Evolutionary conservation across 2,797 vertebrate species (phyloP).

Genomic region (Toxotes lorentzi): DNA sequence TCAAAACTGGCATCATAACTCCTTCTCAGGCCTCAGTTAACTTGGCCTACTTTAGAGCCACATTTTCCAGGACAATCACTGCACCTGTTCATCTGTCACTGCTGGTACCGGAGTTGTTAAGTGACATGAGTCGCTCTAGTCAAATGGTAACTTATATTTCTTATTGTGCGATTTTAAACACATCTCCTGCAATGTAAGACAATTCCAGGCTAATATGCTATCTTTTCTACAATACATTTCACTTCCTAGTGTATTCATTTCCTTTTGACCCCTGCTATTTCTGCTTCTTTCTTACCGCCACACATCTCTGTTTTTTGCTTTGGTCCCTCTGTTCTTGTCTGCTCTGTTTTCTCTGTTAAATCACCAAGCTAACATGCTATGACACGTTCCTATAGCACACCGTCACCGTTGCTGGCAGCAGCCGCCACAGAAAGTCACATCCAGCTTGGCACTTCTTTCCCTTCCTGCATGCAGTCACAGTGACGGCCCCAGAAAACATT

Average conservation of each 20-base stretch:
- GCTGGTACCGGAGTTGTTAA: constrained; percentile 10
- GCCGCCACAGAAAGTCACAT: constrained; percentile 61
- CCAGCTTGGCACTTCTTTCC: constrained; percentile 58
- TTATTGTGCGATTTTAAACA: not conserved
- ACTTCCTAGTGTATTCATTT: not conserved
- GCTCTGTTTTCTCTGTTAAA: constrained; percentile 73
- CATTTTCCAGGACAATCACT: constrained; percentile 22
- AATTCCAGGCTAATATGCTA: too few species aligned
- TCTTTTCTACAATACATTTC: not conserved
- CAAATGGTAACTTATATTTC: not conserved
- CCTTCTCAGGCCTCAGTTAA: constrained; percentile 18
- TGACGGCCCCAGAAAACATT: constrained; percentile 67
- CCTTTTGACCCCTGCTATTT: constrained; percentile 9
- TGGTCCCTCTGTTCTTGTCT: constrained; percentile 46
- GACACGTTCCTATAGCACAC: constrained; percentile 70
- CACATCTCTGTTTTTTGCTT: constrained; percentile 19
- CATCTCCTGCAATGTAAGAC: not conserved
- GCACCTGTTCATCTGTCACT: constrained; percentile 26
- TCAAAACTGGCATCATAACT: constrained; percentile 18
- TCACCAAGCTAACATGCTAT: constrained; percentile 69
- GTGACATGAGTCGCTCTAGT: constrained; percentile 11
- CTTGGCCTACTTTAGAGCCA: constrained; percentile 22
- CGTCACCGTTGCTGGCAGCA: constrained; percentile 63
- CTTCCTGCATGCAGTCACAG: constrained; percentile 49
- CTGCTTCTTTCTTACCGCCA: constrained; percentile 11